Evolutionary conservation across 2,797 vertebrate species (phyloP).

Genomic region (Thamnophis elegans): DNA sequence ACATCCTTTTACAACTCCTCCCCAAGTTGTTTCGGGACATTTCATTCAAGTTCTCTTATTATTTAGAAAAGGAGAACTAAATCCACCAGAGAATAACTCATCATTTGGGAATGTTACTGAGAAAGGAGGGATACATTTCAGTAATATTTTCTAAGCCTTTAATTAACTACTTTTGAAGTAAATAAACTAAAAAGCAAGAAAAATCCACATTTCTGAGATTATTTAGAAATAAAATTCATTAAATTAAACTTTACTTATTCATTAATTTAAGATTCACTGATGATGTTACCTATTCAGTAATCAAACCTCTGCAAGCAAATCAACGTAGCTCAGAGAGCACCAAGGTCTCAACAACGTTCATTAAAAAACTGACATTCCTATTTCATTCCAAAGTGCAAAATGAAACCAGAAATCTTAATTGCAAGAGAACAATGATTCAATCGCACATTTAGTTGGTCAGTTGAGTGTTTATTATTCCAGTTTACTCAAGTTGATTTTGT

Average conservation of each 20-base stretch:
- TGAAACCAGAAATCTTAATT: conserved; percentile 67
- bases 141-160: conserved; percentile 60
- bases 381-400: conserved; percentile 63
- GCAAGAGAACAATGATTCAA: conserved; percentile 68
- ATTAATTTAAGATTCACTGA: not conserved
- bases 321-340: not conserved
- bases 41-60: conserved; percentile 20
- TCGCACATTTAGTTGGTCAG: conserved; percentile 64
- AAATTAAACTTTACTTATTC: not conserved
- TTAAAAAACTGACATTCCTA: conserved; percentile 55
- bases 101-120: conserved; percentile 57
- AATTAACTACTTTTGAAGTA: conserved; percentile 61
- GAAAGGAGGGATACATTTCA: conserved; percentile 52
- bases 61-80: conserved; percentile 28
- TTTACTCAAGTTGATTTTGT: conserved; percentile 61
- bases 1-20: not conserved
- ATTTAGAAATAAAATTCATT: conserved; percentile 45
- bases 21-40: not conserved
- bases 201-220: conserved; percentile 44
- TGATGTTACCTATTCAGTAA: not conserved
- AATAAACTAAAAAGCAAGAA: conserved; percentile 47
- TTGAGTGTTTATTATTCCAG: conserved; percentile 70
- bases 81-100: conserved; percentile 61
- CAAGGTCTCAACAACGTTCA: conserved; percentile 31
- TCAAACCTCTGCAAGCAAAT: not conserved